Evolutionary conservation across 2,888 invertebrate species (phyloP), one percentile per base, ranked within the genome.

Genomic region (Euphydryas editha): DNA sequence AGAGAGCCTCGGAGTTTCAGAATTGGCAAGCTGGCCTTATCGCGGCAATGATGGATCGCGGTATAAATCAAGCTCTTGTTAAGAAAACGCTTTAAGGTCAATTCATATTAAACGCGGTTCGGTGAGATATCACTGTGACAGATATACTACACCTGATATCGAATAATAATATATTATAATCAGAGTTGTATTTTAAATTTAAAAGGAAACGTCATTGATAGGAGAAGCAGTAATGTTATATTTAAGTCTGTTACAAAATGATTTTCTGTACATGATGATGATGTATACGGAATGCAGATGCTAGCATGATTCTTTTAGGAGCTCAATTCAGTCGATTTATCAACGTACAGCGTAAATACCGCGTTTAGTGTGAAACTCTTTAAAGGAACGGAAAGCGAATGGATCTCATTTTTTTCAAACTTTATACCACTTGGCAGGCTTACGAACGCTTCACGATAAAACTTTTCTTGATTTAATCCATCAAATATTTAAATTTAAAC

Each of bases 21-120:
- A 77, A 80, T 77, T 77, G 77, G 77, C 75, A 73, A 75, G 72
- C 69, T 24, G 30, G 30, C 74, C 82, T 86, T 87, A 88, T 88
- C 88, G 81, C 73, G 69, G 76, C 76, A 79, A 81, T 87, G 88
- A 88, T 85, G 83, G 84, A 88, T 87, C 79, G 85, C 74, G 74
- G 78, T 84, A 86, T 86, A 85, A 86, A 86, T 87, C 86, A 83
- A 81, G 82, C 85, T 86, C 84, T 83, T 57, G 56, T 17, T 49
- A 24, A 21, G 37, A 62, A 37, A 46, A 57, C 42, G 61, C 61
- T 39, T 39, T 39, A 39, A 39, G 13, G 39, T 11, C 3, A 15
- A 11, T 39, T 11, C 39, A 15, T 4, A 39, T 39, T 11, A 11
- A 15, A 39, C 39, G 11, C 13, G 15, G 11, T 39, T 15, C 11